Percentiles rank a stretch among this genome's conserved stretches.
Conservation (phyloP, 2,888 invertebrate species). For the Mesochorus sp. region DNA sequence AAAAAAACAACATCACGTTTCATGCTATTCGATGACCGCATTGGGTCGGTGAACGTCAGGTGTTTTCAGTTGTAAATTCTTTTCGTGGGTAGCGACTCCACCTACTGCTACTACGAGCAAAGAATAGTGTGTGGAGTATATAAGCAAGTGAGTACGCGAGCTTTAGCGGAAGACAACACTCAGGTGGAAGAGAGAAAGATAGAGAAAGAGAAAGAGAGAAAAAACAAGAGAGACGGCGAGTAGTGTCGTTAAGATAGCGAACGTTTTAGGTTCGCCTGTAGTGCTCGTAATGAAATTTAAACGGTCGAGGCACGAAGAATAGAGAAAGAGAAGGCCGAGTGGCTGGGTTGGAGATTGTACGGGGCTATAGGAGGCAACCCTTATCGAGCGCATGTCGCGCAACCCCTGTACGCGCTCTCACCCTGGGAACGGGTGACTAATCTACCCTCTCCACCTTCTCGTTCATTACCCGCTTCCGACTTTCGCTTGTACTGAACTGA, state of each 20-base stretch:
- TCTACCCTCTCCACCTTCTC: slow-evolving; percentile 66
- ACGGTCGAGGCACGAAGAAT: slow-evolving; percentile 58
- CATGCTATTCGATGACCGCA: slow-evolving; percentile 60
- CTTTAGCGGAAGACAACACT: slow-evolving; percentile 10
- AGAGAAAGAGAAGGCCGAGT: slow-evolving; percentile 16
- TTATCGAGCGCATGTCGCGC: slow-evolving; percentile 60
- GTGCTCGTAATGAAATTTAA: slow-evolving; percentile 72
- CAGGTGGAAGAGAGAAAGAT: not conserved
- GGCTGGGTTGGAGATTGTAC: slow-evolving; percentile 28
- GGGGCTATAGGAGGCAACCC: slow-evolving; percentile 45
- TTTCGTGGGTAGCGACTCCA: slow-evolving; percentile 14
- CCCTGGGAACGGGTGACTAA: slow-evolving; percentile 66
- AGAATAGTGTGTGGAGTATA: slow-evolving; percentile 50
- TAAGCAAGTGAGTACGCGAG: slow-evolving; percentile 6
- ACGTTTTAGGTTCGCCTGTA: slow-evolving; percentile 64
- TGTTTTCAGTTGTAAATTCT: slow-evolving; percentile 36
- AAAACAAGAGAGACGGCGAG: slow-evolving; percentile 10
- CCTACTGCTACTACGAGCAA: slow-evolving; percentile 30
- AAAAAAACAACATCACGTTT: not conserved
- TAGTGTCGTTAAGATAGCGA: slow-evolving; percentile 65
- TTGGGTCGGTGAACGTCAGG: slow-evolving; percentile 13
- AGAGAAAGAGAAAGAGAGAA: not conserved
- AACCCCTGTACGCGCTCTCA: slow-evolving; percentile 27
- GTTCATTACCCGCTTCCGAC: slow-evolving; percentile 66
- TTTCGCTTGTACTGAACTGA: slow-evolving; percentile 54